These are phyloP conservation scores for Ailurus styani DNA, from an alignment of 2,113 vertebrate genomes.

Conservation along the genomic window DNA sequence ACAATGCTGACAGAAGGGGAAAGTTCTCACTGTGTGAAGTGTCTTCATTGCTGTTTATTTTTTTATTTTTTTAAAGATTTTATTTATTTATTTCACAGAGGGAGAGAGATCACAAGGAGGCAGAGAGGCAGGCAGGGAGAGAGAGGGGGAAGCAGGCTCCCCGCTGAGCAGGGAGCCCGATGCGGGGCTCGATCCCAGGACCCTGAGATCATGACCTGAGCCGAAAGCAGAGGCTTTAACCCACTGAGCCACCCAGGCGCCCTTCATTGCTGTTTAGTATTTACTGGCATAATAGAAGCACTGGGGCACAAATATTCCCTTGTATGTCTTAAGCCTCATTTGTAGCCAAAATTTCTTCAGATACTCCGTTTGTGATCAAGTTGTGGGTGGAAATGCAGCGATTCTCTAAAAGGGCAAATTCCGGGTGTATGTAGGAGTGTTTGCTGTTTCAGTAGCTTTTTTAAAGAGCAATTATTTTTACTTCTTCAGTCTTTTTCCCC, in stretches of 20 bases:
- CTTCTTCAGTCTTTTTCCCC: background rate
- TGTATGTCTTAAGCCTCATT: background rate
- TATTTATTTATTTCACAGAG: no score
- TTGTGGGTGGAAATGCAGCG: background rate
- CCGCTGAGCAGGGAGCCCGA: no score
- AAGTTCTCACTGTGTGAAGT: background rate
- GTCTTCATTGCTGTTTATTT: background rate
- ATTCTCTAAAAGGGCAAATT: background rate
- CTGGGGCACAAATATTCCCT: background rate
- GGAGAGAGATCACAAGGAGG: no score
- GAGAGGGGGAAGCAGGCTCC: no score
- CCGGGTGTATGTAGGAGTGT: background rate
- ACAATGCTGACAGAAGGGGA: background rate
- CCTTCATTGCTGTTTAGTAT: background rate
- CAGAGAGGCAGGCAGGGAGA: no score
- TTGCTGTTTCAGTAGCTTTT: background rate
- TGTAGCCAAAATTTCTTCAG: background rate
- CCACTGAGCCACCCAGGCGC: no score
- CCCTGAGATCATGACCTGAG: no score
- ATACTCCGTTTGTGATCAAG: background rate
- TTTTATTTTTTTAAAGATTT: no score
- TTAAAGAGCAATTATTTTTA: background rate
- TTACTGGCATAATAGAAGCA: background rate
- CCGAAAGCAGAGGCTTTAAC: no score
- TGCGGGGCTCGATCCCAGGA: no score